Evolutionary conservation across 2,797 vertebrate genomes (phyloP), one percentile per base, ranked within the genome.

Genomic region (Champsocephalus esox): DNA sequence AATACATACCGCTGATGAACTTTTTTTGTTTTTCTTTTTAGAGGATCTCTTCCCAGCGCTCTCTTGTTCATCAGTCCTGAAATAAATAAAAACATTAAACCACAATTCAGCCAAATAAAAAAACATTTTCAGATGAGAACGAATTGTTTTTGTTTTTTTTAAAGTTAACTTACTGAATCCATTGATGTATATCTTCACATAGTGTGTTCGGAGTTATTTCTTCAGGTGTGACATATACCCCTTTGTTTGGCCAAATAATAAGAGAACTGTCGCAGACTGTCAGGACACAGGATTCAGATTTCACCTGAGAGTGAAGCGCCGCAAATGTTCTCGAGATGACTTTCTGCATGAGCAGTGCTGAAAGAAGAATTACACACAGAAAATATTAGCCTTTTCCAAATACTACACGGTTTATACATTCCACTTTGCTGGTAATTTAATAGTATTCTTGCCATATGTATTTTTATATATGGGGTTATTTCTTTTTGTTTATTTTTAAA

Each of bases 201-300:
- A 86, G 65, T 60, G 93, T 94, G 28, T 90, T 71, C 48, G 94
- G 93, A 6, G 88, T 93, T 75, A 98, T 85, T 59, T 95, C 95
- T 75, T 90, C 91, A 2, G 94, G 87, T 28, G 92, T 83, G 49
- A 91, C 94, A 73, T 51, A 92, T 32, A 79, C 56, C 9, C 83
- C 84, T 71, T 86, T 95, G 82, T 98, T 98, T 12, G 97, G 97
- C 98, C 98, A 99, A 61, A 98, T 74, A 10, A 97, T 95, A 32
- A 99, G 72, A 1, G 96, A 86, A 81, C 96, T 97, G 80, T 94
- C 92, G 73, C 94, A 89, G 72, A 98, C 81, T 49, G 91, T 90
- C 49, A 99, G 88, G 13, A 98, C 96, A 32, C 97, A 93, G 9
- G 94, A 93, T 16, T 97, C 93, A 0, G 97, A 98, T 67, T 94